Conservation (phyloP, 2,797 vertebrate species). For the Loriculus beryllinus region DNA sequence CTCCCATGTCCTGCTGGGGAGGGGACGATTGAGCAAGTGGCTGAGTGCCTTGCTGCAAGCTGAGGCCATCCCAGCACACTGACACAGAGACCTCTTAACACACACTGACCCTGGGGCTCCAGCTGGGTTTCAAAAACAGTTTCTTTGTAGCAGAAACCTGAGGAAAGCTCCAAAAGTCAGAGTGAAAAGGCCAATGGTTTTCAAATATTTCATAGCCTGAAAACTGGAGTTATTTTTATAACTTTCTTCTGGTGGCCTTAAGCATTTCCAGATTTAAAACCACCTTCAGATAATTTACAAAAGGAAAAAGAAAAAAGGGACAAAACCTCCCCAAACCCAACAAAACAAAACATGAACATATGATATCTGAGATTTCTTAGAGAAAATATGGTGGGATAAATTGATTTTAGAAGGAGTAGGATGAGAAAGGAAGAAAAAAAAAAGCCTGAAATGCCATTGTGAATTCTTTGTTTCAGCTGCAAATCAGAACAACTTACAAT, state of each 20-base stretch:
- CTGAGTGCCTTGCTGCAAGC: neutral
- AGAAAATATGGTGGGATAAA: neutral
- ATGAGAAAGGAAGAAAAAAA: neutral
- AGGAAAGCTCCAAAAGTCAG: neutral
- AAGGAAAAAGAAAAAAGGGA: neutral
- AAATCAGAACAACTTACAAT: neutral
- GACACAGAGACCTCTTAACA: neutral
- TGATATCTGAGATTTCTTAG: neutral
- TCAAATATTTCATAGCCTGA: neutral
- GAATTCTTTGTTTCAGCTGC: neutral
- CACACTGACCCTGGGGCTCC: neutral
- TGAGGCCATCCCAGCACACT: neutral
- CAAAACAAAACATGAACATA: neutral
- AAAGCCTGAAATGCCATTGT: neutral
- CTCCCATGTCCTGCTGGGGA: neutral
- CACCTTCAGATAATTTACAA: neutral
- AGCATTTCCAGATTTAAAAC: neutral
- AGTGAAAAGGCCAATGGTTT: neutral
- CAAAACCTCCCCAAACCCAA: neutral
- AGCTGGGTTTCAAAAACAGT: neutral
- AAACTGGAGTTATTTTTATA: neutral
- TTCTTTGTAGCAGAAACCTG: neutral
- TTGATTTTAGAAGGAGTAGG: neutral
- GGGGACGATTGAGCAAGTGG: neutral
- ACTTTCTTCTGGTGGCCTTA: neutral